These are phyloP conservation scores for Haemorhous mexicanus DNA, from an alignment of 2,113 vertebrate genomes.

Conservation along the genomic window DNA sequence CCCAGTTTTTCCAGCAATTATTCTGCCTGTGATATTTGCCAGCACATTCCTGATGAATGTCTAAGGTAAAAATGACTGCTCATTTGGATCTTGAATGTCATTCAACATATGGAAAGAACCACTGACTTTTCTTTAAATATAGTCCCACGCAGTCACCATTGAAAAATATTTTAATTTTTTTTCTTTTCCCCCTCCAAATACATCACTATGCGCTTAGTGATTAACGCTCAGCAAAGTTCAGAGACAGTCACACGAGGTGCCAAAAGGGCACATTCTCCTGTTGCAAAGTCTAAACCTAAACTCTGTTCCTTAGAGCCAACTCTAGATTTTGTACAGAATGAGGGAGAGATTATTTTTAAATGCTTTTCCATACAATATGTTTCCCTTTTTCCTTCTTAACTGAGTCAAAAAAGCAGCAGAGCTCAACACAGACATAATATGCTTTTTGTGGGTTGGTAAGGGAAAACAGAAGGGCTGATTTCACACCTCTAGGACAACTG, in stretches of 20 bases:
- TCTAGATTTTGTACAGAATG: background rate
- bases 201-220: background rate
- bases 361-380: background rate
- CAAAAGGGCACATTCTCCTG: background rate
- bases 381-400: background rate
- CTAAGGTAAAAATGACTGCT: conserved; percentile 23
- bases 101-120: background rate
- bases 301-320: background rate
- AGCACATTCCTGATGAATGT: conserved; percentile 7
- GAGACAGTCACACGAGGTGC: background rate
- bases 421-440: background rate
- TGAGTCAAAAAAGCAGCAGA: background rate
- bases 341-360: background rate
- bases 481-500: background rate
- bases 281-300: background rate
- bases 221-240: background rate
- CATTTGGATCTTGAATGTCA: conserved; percentile 21
- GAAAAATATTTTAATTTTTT: background rate
- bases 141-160: background rate
- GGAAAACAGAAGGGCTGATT: background rate
- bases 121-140: background rate
- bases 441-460: background rate
- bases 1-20: conserved; percentile 21
- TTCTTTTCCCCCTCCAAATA: background rate
- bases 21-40: conserved; percentile 30